These are phyloP conservation scores for Nycticorax nycticorax DNA, from an alignment of 2,113 vertebrate genomes.

Conservation along the genomic window DNA sequence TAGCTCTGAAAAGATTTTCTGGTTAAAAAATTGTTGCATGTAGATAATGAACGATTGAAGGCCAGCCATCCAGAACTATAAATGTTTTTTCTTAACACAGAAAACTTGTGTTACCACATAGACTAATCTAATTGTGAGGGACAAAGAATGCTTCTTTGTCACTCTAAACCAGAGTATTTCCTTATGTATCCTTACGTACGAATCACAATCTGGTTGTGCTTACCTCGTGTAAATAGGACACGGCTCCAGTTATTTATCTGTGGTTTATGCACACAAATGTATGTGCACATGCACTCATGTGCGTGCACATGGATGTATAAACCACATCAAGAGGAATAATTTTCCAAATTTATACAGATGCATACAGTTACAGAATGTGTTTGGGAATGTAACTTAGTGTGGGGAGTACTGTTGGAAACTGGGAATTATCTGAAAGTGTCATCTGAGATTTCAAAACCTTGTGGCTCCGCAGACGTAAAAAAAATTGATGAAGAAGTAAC, in stretches of 20 bases:
- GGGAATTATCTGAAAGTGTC: neutral
- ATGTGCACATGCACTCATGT: neutral
- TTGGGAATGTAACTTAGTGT: neutral
- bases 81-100: neutral
- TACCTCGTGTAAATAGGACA: neutral
- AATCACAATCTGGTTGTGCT: neutral
- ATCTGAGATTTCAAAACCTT: neutral
- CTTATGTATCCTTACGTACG: neutral
- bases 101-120: neutral
- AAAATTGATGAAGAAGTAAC: neutral
- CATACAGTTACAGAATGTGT: neutral
- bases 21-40: neutral
- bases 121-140: neutral
- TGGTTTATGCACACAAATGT: neutral
- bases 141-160: neutral
- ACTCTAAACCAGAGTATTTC: neutral
- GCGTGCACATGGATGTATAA: neutral
- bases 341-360: neutral
- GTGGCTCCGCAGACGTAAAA: neutral
- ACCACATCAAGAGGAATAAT: neutral
- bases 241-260: neutral
- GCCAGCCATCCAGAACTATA: neutral
- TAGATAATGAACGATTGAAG: neutral
- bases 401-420: neutral
- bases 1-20: neutral